Conservation (phyloP, 2,888 invertebrate species). For the Troides oblongomaculatus region DNA sequence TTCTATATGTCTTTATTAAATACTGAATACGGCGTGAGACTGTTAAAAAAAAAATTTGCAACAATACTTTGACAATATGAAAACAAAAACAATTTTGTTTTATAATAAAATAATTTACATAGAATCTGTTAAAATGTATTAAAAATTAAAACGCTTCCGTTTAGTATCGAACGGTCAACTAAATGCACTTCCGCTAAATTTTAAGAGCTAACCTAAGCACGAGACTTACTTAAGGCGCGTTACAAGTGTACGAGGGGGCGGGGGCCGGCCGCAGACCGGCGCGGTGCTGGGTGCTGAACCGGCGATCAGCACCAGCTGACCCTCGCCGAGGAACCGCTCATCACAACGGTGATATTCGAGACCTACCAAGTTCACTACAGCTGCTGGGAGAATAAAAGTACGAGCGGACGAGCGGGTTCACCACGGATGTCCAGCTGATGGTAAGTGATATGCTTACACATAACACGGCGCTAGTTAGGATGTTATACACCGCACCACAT, state of each 20-base stretch:
- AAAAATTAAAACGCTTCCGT: neutral
- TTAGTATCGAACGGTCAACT: conserved; percentile 31
- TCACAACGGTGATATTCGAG: no score
- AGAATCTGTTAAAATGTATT: neutral
- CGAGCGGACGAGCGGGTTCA: no score
- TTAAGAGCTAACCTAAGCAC: conserved; percentile 35
- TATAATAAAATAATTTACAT: conserved; percentile 16
- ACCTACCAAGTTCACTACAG: no score
- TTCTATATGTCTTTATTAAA: conserved; percentile 42
- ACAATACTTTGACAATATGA: conserved; percentile 10
- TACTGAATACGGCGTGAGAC: conserved; percentile 62
- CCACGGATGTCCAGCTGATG: no score
- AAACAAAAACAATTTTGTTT: conserved; percentile 10
- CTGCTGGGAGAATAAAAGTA: no score
- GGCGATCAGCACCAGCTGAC: no score
- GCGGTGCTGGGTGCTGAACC: neutral
- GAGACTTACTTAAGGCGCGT: conserved; percentile 23
- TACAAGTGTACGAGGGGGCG: conserved; percentile 32
- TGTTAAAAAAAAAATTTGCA: conserved; percentile 55
- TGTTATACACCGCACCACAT: no score
- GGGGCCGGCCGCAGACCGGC: conserved; percentile 14
- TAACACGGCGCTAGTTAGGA: no score
- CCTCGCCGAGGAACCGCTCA: no score
- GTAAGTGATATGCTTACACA: no score
- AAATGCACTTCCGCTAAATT: conserved; percentile 42